Conservation (phyloP, 2,797 vertebrate genomes). For the Lacerta bilineata region DNA sequence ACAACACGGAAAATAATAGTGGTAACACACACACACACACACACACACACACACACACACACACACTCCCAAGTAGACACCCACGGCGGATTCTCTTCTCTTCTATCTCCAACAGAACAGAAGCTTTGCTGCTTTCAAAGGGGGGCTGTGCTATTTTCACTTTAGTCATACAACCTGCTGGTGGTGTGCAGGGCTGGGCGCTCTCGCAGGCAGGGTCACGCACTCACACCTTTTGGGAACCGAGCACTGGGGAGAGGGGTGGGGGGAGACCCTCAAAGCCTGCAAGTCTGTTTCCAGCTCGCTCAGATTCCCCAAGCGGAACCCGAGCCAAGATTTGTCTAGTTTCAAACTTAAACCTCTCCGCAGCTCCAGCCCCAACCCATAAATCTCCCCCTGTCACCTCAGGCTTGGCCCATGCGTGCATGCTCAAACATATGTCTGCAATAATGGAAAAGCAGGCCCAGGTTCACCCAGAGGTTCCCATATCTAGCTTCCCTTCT, state of each 20-base stretch:
- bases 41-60: too few relatives aligned
- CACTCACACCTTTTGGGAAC: neutral
- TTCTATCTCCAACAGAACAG: neutral
- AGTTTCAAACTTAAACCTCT: conserved; percentile 43
- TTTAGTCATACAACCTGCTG: neutral
- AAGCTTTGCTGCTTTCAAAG: neutral
- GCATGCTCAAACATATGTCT: conserved; percentile 55
- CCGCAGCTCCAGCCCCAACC: conserved; percentile 51
- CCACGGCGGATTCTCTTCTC: too few relatives aligned
- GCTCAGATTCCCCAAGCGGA: conserved; percentile 33
- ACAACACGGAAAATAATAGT: too few relatives aligned
- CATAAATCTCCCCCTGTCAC: conserved; percentile 56
- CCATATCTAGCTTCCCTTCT: neutral
- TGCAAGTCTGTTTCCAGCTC: conserved; percentile 56
- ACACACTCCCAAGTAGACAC: too few relatives aligned
- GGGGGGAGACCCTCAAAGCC: neutral
- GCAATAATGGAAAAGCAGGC: conserved; percentile 50
- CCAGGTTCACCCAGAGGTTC: conserved; percentile 52
- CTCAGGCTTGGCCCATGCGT: conserved; percentile 47
- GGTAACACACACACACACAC: too few relatives aligned
- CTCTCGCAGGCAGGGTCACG: too few relatives aligned
- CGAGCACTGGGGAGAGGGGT: neutral
- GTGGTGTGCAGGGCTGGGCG: too few relatives aligned
- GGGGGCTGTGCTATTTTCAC: neutral
- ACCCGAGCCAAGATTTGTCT: conserved; percentile 60